Evolutionary conservation across 2,113 vertebrate species (phyloP).

Genomic region (Thermophis baileyi): DNA sequence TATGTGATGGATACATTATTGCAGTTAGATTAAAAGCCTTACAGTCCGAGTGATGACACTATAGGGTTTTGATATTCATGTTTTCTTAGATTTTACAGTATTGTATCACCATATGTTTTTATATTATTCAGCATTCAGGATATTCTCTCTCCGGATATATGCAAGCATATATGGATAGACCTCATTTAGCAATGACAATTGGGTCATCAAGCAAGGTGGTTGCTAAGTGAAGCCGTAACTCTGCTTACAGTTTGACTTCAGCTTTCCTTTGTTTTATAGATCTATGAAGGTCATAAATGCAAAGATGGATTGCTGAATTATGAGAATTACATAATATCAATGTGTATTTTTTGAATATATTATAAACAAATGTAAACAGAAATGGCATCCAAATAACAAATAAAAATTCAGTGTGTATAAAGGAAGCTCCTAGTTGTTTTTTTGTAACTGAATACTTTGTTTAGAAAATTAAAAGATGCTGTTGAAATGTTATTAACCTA

Average conservation of each 20-base stretch:
- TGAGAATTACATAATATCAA: neutral
- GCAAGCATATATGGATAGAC: neutral
- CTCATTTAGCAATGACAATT: neutral
- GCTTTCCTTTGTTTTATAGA: neutral
- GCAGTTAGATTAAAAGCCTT: neutral
- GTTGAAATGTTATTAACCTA: neutral
- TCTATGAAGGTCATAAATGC: neutral
- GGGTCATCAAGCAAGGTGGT: neutral
- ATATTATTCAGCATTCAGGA: neutral
- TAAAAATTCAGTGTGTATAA: neutral
- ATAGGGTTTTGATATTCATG: neutral
- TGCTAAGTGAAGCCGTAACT: neutral
- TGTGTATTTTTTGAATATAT: neutral
- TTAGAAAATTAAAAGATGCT: neutral
- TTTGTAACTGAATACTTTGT: neutral
- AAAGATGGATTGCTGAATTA: neutral
- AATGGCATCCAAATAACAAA: neutral
- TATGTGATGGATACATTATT: neutral
- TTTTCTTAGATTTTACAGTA: neutral
- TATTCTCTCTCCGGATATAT: neutral
- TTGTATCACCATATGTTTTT: neutral
- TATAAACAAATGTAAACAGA: neutral
- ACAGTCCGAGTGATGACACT: neutral
- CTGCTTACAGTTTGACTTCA: neutral
- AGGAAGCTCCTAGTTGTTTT: neutral